Evolutionary conservation across 2,113 vertebrate genomes (phyloP).

Genomic region (Toxostoma redivivum): DNA sequence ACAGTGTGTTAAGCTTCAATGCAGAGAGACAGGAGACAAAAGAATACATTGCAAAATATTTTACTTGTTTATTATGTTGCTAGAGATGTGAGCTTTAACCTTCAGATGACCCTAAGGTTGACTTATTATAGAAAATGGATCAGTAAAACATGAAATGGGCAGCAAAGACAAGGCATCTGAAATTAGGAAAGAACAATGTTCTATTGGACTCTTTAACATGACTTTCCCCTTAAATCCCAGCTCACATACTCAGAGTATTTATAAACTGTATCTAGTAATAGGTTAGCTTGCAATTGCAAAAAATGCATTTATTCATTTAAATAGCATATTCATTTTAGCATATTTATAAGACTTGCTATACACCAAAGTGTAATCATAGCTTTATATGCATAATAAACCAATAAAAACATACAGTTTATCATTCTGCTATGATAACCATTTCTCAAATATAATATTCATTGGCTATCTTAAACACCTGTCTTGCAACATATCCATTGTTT

Average conservation of each 20-base stretch:
- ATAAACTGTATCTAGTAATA: neutral
- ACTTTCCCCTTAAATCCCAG: neutral
- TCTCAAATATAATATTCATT: neutral
- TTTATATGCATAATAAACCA: constrained; percentile 27
- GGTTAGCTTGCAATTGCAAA: neutral
- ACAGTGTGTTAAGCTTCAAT: neutral
- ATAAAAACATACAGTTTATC: constrained; percentile 7
- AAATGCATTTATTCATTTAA: neutral
- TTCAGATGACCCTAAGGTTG: neutral
- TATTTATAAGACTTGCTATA: neutral
- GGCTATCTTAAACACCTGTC: constrained; percentile 7
- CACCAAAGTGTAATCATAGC: neutral
- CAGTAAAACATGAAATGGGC: neutral
- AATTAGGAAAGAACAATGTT: neutral
- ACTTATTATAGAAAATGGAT: neutral
- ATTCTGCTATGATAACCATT: neutral
- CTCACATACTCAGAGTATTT: neutral
- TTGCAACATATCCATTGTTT: neutral
- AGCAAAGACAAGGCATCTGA: neutral
- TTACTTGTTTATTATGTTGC: neutral
- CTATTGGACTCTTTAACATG: neutral
- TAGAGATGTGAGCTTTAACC: neutral
- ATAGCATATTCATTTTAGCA: constrained; percentile 12
- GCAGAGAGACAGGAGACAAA: neutral
- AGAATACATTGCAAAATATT: neutral